Evolutionary conservation across 2,113 vertebrate genomes (phyloP).

Genomic region (Ailurus styani): DNA sequence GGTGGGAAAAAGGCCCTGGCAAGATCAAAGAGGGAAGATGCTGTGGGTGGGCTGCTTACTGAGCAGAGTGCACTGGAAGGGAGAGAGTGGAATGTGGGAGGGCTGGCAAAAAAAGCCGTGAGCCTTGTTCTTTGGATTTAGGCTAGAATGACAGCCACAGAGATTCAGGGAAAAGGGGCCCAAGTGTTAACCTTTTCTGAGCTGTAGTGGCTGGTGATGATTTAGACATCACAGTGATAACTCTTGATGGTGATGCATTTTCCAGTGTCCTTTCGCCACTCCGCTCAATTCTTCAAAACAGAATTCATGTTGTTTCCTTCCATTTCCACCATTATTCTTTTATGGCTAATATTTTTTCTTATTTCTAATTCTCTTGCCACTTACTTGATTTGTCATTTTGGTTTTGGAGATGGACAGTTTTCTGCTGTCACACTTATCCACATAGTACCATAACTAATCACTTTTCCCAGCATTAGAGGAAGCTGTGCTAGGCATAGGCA

Average conservation of each 20-base stretch:
- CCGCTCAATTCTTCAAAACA: background rate
- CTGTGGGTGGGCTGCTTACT: slow-evolving; percentile 51
- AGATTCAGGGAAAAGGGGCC: background rate
- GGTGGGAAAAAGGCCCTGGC: slow-evolving; percentile 63
- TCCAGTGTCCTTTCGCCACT: background rate
- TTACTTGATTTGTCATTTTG: background rate
- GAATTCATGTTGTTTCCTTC: background rate
- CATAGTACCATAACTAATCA: background rate
- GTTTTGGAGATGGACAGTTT: background rate
- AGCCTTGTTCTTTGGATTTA: slow-evolving; percentile 41
- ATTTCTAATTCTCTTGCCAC: background rate
- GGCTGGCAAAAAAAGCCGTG: background rate
- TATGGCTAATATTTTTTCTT: background rate
- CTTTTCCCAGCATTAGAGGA: background rate
- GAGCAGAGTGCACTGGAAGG: slow-evolving; percentile 22
- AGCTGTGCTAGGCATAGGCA: background rate
- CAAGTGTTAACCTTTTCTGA: slow-evolving; percentile 40
- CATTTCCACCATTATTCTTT: background rate
- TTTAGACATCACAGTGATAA: background rate
- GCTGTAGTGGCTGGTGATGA: background rate
- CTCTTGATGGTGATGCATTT: background rate
- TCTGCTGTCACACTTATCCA: background rate
- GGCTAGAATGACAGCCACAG: background rate
- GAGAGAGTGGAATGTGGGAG: slow-evolving; percentile 36
- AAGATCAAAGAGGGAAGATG: slow-evolving; percentile 59